Evolutionary conservation across 1,140 invertebrate genomes (phyloP), one percentile per base, ranked within the genome.

Genomic region (Pseudomyrmex cubaensis): DNA sequence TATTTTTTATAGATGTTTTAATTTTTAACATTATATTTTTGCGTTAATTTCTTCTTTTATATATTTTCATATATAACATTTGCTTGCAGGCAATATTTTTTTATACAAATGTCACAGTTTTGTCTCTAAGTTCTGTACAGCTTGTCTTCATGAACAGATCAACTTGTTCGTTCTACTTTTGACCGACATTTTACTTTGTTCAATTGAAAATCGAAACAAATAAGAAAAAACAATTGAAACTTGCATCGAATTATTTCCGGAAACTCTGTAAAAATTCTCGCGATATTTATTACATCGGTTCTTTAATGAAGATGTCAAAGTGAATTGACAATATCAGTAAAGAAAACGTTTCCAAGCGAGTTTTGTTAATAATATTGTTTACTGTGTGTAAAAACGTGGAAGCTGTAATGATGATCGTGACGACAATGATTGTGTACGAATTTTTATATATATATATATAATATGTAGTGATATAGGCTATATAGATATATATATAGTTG

Each of bases 401-500:
- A 75, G 64, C 63, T 85, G 77, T 83, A 70, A 69, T 67, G 69
- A 72, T 87, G 69, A 72, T 87, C 54, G 76, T 78, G 76, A 72
- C 66, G 44, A 35, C 8, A 52, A 56, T 72, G 57, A 73, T 56
- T 62, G 78, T 64, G 64, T 76, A 85, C 72, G 62, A n/a, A 77
- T 35, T 54, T 72, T 52, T 20, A 69, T 83, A 54, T 83, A 84
- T n/a, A n/a, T 35, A 35, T 35, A 35, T 35, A 35, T 35, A 35
- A 35, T 13, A 52, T 52, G 50, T 52, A 12, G 61, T 57, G 83
- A 78, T 59, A 82, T 67, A 82, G 83, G 63, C 72, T 85, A 86
- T 83, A 86, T 69, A 70, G 56, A 86, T 82, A 86, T 87, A 80
- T 80, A 85, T 80, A 88, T 83, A 87, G 70, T 85, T 85, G 86